These are phyloP conservation scores for Pyrgus malvae DNA, from an alignment of 2,888 invertebrate species.

Conservation along the genomic window DNA sequence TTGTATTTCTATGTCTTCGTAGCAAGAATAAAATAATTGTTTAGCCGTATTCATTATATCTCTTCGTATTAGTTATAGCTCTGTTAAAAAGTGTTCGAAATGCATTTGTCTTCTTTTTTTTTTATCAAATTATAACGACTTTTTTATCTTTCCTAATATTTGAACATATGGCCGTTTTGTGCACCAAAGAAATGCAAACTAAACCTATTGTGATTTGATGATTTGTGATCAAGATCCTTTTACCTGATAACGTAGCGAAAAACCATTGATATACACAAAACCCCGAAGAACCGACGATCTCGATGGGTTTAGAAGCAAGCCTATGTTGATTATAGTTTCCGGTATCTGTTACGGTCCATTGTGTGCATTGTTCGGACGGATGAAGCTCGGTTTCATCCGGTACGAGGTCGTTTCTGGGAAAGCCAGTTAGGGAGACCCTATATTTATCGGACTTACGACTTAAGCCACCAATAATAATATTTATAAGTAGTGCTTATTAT, in stretches of 20 bases:
- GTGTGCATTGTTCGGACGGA: slow-evolving; percentile 55
- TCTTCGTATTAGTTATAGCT: too few relatives aligned
- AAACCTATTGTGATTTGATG: not conserved
- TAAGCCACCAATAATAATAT: too few relatives aligned
- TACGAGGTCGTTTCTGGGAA: slow-evolving; percentile 61
- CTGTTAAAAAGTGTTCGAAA: too few relatives aligned
- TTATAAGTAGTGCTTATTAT: too few relatives aligned
- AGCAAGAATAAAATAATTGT: too few relatives aligned
- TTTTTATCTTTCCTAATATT: too few relatives aligned
- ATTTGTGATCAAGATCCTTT: not conserved
- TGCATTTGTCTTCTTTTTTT: too few relatives aligned
- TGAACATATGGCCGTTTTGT: too few relatives aligned
- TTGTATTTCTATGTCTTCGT: too few relatives aligned
- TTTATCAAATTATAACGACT: too few relatives aligned
- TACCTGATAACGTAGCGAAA: slow-evolving; percentile 1
- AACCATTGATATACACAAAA: too few relatives aligned
- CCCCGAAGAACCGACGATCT: slow-evolving; percentile 26
- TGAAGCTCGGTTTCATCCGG: slow-evolving; percentile 45
- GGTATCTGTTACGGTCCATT: slow-evolving; percentile 64
- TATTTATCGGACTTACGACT: slow-evolving; percentile 17
- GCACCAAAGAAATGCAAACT: not conserved
- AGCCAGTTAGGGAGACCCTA: slow-evolving; percentile 47
- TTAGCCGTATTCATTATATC: too few relatives aligned
- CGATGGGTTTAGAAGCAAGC: slow-evolving; percentile 54
- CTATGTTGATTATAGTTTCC: slow-evolving; percentile 70